Conservation (phyloP, 2,113 vertebrate genomes). For the Carassius gibelio region DNA sequence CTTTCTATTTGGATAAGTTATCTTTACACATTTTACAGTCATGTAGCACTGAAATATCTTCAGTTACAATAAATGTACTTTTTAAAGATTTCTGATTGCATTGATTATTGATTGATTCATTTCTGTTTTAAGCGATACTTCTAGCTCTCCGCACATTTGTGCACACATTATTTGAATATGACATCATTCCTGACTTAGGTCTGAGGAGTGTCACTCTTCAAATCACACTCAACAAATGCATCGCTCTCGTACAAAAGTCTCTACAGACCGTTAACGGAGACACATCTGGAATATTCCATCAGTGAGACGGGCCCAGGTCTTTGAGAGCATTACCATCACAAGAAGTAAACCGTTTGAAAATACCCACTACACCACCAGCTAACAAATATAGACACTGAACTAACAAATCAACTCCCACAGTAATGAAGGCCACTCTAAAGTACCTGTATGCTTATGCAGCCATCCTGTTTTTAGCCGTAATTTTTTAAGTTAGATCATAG, state of each 20-base stretch:
- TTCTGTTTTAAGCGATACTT: background rate
- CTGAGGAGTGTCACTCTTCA: background rate
- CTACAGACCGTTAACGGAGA: background rate
- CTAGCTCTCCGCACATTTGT: no score
- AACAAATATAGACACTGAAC: constrained; percentile 36
- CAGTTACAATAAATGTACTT: no score
- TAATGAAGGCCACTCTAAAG: constrained; percentile 12
- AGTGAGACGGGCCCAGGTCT: background rate
- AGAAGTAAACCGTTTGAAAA: constrained; percentile 13
- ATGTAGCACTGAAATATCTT: background rate
- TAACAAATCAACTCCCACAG: constrained; percentile 37
- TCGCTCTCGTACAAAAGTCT: background rate
- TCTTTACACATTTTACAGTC: background rate
- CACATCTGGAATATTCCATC: constrained; percentile 26
- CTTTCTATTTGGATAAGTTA: no score
- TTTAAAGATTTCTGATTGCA: background rate
- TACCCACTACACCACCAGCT: background rate
- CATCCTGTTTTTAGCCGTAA: background rate
- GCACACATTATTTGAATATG: background rate
- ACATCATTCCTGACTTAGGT: background rate
- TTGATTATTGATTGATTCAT: background rate
- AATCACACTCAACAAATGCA: background rate
- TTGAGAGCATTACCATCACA: constrained; percentile 33
- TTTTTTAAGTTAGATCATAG: constrained; percentile 25
- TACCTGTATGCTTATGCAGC: background rate